Evolutionary conservation across 1,140 invertebrate genomes (phyloP).

Genomic region (Grapholita molesta): DNA sequence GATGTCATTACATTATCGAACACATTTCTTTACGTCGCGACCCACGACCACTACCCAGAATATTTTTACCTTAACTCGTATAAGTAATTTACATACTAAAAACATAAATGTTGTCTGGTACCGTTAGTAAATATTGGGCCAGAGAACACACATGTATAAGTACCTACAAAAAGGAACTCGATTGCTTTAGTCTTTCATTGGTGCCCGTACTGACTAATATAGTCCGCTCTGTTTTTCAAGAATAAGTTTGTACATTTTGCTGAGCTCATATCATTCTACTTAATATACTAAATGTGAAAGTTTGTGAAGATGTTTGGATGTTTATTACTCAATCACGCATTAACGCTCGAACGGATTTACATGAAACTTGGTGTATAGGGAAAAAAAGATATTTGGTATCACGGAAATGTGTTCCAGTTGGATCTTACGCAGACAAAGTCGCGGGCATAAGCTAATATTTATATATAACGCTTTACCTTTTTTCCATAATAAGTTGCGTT

Average conservation of each 20-base stretch:
- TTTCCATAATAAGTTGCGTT: background rate
- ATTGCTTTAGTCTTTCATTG: background rate
- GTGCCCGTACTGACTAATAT: background rate
- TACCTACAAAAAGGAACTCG: background rate
- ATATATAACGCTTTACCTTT: too few relatives aligned
- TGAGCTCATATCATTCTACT: background rate
- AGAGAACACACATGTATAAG: background rate
- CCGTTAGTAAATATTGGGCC: constrained; percentile 11
- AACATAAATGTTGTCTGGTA: background rate
- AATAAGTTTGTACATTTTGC: background rate
- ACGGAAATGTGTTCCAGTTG: too few relatives aligned
- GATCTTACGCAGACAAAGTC: too few relatives aligned
- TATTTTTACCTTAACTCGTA: background rate
- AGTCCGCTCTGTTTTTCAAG: background rate
- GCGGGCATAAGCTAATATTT: too few relatives aligned
- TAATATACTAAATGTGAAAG: background rate
- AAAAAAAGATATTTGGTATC: too few relatives aligned
- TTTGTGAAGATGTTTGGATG: too few relatives aligned
- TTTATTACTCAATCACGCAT: too few relatives aligned
- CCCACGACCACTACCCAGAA: background rate
- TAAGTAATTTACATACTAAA: constrained; percentile 3
- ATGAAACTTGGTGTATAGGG: too few relatives aligned
- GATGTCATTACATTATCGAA: background rate
- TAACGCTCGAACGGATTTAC: too few relatives aligned
- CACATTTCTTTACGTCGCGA: background rate